These are phyloP conservation scores for Fragum whitleyi DNA, from an alignment of 2,888 invertebrate species.

Conservation along the genomic window DNA sequence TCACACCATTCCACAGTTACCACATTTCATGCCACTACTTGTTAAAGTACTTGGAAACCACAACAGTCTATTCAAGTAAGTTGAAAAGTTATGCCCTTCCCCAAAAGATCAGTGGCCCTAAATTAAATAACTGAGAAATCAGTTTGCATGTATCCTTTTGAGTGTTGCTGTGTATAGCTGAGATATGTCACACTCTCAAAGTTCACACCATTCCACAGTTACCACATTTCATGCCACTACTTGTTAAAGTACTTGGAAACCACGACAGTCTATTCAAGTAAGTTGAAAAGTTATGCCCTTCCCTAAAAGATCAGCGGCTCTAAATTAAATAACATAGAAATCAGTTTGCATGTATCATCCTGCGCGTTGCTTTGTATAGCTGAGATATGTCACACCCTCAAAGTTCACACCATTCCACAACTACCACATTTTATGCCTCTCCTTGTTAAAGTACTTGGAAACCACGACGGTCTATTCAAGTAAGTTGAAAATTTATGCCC, in stretches of 20 bases:
- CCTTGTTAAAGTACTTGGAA: conserved; percentile 73
- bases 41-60: conserved; percentile 70
- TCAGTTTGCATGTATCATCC: conserved; percentile 70
- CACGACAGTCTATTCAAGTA: conserved; percentile 64
- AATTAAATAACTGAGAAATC: conserved; percentile 85
- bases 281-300: conserved; percentile 16
- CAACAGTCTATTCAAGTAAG: conserved; percentile 64
- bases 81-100: no score
- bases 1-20: conserved; percentile 90
- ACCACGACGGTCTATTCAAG: conserved; percentile 66
- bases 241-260: conserved; percentile 74
- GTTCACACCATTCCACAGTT: conserved; percentile 91
- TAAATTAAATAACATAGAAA: no score
- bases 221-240: conserved; percentile 91
- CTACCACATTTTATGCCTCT: conserved; percentile 92
- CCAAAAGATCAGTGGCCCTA: conserved; percentile 89
- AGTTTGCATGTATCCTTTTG: conserved; percentile 71
- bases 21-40: conserved; percentile 90
- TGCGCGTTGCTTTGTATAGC: conserved; percentile 87
- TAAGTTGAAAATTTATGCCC: no score
- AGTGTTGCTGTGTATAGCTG: conserved; percentile 89
- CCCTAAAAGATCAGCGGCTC: no score
- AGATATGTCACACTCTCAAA: conserved; percentile 91
- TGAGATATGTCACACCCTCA: conserved; percentile 91
- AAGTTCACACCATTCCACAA: conserved; percentile 90